phyloP scores from a whole-genome alignment of 2,113 vertebrate genomes.

The Pteropus alecto region DNA sequence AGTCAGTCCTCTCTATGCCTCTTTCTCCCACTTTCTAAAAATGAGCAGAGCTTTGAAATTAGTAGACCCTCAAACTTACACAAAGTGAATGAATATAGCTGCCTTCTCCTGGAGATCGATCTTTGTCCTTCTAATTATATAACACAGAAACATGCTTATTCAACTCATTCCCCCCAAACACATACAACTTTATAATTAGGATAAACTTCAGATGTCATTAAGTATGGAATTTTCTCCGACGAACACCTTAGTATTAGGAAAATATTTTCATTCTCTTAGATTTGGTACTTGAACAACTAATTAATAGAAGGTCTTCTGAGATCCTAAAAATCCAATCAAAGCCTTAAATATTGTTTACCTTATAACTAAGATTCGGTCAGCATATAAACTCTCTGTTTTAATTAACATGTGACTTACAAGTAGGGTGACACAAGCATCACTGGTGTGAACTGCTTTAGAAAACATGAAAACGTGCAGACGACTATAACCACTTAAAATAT shows the following conservation, averaged over 20 bases:
- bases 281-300: neutral
- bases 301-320: neutral
- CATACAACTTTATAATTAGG: neutral
- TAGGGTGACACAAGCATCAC: rapidly evolving
- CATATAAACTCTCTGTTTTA: neutral
- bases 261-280: neutral
- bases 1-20: neutral
- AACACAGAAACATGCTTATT: neutral
- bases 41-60: neutral
- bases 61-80: neutral
- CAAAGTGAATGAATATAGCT: neutral
- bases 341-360: neutral
- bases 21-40: neutral
- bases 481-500: neutral
- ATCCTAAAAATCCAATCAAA: neutral
- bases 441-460: neutral
- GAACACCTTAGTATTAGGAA: neutral
- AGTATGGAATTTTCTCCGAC: neutral
- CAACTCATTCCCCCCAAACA: neutral
- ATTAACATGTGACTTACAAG: neutral
- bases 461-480: neutral
- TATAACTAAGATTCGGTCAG: neutral
- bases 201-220: neutral
- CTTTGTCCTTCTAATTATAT: conserved; percentile 5
- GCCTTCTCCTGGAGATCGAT: neutral